phyloP scores from a whole-genome alignment of 2,113 vertebrate species.

The Carassius auratus region DNA sequence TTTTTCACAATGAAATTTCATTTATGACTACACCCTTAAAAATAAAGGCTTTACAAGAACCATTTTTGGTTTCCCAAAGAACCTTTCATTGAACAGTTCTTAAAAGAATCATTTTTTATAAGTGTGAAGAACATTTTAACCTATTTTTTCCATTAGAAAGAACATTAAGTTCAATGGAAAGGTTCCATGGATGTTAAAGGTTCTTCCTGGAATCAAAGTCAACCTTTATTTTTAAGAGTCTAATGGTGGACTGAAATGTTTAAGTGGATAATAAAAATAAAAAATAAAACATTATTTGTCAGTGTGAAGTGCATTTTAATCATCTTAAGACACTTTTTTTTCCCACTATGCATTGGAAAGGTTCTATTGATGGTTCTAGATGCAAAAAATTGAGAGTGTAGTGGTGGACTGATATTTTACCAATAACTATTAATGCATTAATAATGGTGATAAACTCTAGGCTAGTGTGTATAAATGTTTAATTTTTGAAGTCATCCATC shows the following conservation, averaged over 20 bases:
- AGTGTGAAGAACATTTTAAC: no score
- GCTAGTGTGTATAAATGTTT: background rate
- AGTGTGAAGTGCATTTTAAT: background rate
- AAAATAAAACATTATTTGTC: no score
- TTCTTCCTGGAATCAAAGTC: background rate
- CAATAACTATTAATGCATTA: background rate
- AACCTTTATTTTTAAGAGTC: background rate
- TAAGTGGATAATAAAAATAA: no score
- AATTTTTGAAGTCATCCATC: conserved; percentile 32
- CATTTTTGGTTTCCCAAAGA: background rate
- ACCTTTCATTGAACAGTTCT: background rate
- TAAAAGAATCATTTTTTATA: no score
- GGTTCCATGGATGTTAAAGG: background rate
- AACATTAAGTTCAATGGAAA: background rate
- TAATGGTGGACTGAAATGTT: no score
- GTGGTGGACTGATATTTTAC: background rate
- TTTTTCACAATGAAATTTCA: background rate
- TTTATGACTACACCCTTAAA: background rate
- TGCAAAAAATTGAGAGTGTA: background rate
- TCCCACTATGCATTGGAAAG: background rate
- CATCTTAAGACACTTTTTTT: background rate
- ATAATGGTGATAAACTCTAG: no score
- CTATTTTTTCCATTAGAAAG: background rate
- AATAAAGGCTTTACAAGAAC: background rate
- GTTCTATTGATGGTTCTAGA: background rate